Base-by-base conservation (phyloP, 1,140 invertebrate species). In the Lanistes nyassanus region DNA sequence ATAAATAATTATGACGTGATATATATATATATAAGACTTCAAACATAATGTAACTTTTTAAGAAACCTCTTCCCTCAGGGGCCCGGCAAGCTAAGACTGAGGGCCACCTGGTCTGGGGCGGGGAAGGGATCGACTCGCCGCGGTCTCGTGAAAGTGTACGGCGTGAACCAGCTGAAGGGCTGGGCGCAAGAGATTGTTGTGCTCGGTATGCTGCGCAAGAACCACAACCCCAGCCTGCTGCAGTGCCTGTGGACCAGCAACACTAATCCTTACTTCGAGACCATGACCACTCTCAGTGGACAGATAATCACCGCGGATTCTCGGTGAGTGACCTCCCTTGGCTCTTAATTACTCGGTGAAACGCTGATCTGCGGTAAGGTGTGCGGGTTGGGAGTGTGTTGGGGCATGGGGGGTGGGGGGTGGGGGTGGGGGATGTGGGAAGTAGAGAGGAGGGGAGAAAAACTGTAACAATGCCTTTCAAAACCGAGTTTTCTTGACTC, bases 121-220 rank as follows among this genome's bases (percentile, higher is more conserved):
- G 80, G 81, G 11, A 82, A 83, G 60, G 79, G 81, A 13, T 76
- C 77, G 0, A 77, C 77, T 19, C 82, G 80, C 68, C 76, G 79
- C 21, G 85, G 85, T 2, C 58, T 87, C 55, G 81, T 87, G 79
- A 87, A 87, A 74, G 79, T 85, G 29, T 87, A 87, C 76, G 83
- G 83, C 0, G 71, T 77, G 5, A 78, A 80, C 51, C 80, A 85
- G 70, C 76, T 86, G 51, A 82, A 85, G 64, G 71, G 81, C 16
- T 87, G 85, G 85, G 84, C 84, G 47, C 85, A 87, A 78, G 85
- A 87, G 77, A 87, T 87, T 34, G 84, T 87, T 5, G 83, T 87
- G 58, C 78, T 87, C 64, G 85, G 85, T 2, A 82, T 87, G 82
- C 72, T 87, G 74, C 79, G 85, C 55, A 83, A 84, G 73, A 76